Percentiles rank a stretch among this genome's conserved stretches.
These are phyloP conservation scores for Nebria ingens DNA, from an alignment of 1,140 invertebrate genomes.

Conservation along the genomic window DNA sequence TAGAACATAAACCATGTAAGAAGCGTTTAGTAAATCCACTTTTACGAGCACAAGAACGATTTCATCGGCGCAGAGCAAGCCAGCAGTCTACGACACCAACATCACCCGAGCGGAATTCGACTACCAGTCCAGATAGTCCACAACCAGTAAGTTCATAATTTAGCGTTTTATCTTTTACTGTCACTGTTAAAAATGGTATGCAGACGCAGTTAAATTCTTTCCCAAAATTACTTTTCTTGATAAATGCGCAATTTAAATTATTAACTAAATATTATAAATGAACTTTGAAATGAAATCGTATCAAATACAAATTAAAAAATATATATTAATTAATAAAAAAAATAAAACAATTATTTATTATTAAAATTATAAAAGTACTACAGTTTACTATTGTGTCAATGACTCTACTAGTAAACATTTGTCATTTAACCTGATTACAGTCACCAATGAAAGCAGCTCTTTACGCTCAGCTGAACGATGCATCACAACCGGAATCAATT, in stretches of 20 bases:
- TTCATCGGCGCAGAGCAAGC: constrained; percentile 36
- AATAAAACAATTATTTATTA: no score
- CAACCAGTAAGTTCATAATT: constrained; percentile 29
- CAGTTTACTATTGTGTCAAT: no score
- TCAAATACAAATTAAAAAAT: no score
- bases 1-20: constrained; percentile 42
- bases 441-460: constrained; percentile 45
- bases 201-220: no score
- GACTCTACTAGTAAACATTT: not conserved
- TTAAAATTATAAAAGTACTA: no score
- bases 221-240: no score
- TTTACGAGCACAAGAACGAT: constrained; percentile 46
- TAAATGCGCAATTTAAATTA: no score
- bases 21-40: constrained; percentile 50
- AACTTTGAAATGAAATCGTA: no score
- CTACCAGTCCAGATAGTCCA: constrained; percentile 34
- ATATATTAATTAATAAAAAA: no score
- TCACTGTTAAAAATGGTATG: no score
- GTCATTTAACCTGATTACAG: constrained; percentile 23
- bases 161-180: no score
- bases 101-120: constrained; percentile 36
- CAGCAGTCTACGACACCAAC: constrained; percentile 39
- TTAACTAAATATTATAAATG: no score
- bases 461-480: constrained; percentile 48
- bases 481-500: constrained; percentile 45